Base-by-base conservation (phyloP, 1,140 invertebrate genomes). In the Drosophila oshimai region DNA sequence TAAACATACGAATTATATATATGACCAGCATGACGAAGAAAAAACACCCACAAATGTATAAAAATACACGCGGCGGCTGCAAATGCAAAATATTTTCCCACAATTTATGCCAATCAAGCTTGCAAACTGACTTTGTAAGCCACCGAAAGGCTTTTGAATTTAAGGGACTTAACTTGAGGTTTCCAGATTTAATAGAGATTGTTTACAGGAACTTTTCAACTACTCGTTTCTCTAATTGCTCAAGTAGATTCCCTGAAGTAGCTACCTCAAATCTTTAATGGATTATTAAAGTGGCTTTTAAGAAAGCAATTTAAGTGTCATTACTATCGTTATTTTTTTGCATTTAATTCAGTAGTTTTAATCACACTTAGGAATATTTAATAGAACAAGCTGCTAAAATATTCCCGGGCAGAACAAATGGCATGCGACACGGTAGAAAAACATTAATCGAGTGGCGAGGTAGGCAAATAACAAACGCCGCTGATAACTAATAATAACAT, bases 401-500 rank as follows among this genome's bases (percentile, higher is more conserved):
- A 79, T 86, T 68, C 78, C 22, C 15, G 31, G 37, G 49, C 33
- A 22, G 10, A 17, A 39, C 57, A 72, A 84, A 51, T 86, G 75
- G 75, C 60, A 50, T 49, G 54, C 55, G 39, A 47, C 79, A 84
- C 79, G 79, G 55, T 58, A 86, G 54, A 65, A 86, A 62, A 15
- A 33, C 75, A 84, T 84, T 84, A 84, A 86, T 74, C 45, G 37
- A 42, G 74, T 37, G 54, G 57, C 51, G 65, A 79, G 73, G 61
- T 55, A 51, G 58, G 39, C 20, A 55, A 61, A 57, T 42, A 81
- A 65, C 44, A 49, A 68, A 42, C 37, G 49, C 24, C 42, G 71
- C 71, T 84, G 75, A 84, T 87, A 84, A 75, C 80, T 68, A 84
- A 84, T 86, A 84, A 80, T 73, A 86, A 69, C 67, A 86, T 86